Evolutionary conservation across 35 echinoderm and acorn worm genomes (phyloP), one percentile per base, ranked within the genome.

Genomic region (Apostichopus japonicus): DNA sequence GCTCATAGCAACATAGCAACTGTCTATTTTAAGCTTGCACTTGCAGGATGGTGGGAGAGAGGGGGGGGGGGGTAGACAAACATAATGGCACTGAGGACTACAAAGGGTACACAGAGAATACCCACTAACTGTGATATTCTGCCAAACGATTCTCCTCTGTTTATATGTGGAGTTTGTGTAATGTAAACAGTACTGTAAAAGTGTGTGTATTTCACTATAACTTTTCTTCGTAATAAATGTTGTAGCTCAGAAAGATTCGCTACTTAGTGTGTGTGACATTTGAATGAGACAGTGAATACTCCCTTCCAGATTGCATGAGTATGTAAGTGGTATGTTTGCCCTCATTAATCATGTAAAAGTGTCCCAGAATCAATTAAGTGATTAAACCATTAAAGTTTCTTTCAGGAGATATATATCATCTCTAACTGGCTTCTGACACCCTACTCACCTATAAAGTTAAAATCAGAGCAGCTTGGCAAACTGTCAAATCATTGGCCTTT

Each of bases 391-490:
- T 67, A 19, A 67, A 67, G 63, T 67, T 67, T 15, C 63, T 15
- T 5, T 0, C 5, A 44, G 11, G 63, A 67, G 63, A 67, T 67
- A 19, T 19, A 67, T 67, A 11, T 67, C 19, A 11, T 67, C 8
- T 19, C 19, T 19, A 67, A 10, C 11, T 67, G 63, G 11, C 63
- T 67, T 67, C 11, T 67, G 63, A 67, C 63, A 67, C 63, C 63
- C 8, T 44, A 44, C 3, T 17, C 3, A 19, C 63, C 63, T 67
- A 0, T 0, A 67, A 11, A 67, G 11, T 67, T 67, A 67, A 19
- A 3, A 67, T 4, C 63, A 67, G 63, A 67, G 63, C 11, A 67
- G 25, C 79, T 83, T 83, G 79, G 52, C 79, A 54, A 83, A 83
- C 79, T 83, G 24, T 83, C 79, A 79, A 55, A 55, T 14, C 6